Evolutionary conservation across 2,797 vertebrate genomes (phyloP), one percentile per base, ranked within the genome.

Genomic region (Protonibea diacanthus): DNA sequence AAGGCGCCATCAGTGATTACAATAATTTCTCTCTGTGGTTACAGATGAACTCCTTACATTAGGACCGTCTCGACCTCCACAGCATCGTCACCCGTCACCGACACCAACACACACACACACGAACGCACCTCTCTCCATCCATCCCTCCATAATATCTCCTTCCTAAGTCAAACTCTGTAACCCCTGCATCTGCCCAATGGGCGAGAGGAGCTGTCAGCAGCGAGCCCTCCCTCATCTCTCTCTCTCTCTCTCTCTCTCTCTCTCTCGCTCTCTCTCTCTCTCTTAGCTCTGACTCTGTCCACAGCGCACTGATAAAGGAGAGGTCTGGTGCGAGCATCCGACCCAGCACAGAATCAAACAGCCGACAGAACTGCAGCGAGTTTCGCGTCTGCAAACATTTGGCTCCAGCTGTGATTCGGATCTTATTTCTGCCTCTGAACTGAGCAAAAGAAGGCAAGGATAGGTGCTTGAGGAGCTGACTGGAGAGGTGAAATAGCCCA

Each of bases 181-280:
- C 89, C 91, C 85, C 89, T 82, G 73, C 68, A 83, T 91, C 86
- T 93, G 76, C 89, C 94, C 94, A 95, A 93, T 94, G 91, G 91
- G 91, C 83, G 81, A 84, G 83, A 84, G 85, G 84, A 92, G 59
- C 90, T 86, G 88, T 89, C 89, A 92, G 89, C 90, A 78, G 78
- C 90, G 33, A 85, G 76, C 84, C 90, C 91, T 84, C 90, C 90
- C 92, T 86, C 84, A 71, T 83, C 78, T 82, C 85, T 73, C 84
- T 81, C 84, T 42, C 78, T 53, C 80, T 71, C 87, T 70, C 81
- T 81, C 69, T 69, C 87, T 70, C 81, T 81, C 69, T 71, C 82
- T 74, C 83, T 84, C 80, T 58, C 67, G 57, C 80, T 62, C 77
- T 64, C 77, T 70, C 87, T 71, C 86, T 76, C 90, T 82, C 90